A percentile compares a stretch with the other conserved stretches of the same genome.
Evolutionary conservation across 2,797 vertebrate species (phyloP).

Genomic region (Enteromius radiatus): DNA sequence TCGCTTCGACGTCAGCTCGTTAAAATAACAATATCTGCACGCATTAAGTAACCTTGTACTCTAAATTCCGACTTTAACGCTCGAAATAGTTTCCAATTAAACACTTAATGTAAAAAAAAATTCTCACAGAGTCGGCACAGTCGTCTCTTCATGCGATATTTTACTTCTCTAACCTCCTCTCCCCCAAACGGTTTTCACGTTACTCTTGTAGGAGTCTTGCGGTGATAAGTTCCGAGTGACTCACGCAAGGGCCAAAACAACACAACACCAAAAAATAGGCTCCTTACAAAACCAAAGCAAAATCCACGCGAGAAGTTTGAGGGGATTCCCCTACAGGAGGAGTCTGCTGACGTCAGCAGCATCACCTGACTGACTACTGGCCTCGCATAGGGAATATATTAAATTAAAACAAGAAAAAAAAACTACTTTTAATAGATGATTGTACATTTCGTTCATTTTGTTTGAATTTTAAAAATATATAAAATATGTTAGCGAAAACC

Average conservation of each 20-base stretch:
- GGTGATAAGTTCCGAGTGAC: background rate
- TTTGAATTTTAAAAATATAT: background rate
- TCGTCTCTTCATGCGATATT: background rate
- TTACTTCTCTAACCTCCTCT: slow-evolving; percentile 5
- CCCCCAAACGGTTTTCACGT: background rate
- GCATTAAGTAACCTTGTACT: background rate
- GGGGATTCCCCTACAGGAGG: slow-evolving; percentile 46
- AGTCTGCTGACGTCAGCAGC: background rate
- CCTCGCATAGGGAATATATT: background rate
- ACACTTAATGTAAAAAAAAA: background rate
- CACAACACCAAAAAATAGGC: background rate
- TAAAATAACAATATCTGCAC: too few relatives aligned
- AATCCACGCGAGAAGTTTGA: slow-evolving; percentile 4
- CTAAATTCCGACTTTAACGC: background rate
- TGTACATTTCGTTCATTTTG: background rate
- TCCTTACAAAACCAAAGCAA: background rate
- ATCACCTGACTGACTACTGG: slow-evolving; percentile 1
- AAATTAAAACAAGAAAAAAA: background rate
- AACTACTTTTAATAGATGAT: background rate
- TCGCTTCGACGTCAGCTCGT: too few relatives aligned
- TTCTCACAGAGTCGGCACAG: background rate
- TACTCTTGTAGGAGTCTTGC: background rate
- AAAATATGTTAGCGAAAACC: background rate
- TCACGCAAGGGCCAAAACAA: slow-evolving; percentile 12
- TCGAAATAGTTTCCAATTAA: background rate